These are phyloP conservation scores for Porites cylindrica DNA, from an alignment of 92 coral and sea anemone species.

Conservation along the genomic window DNA sequence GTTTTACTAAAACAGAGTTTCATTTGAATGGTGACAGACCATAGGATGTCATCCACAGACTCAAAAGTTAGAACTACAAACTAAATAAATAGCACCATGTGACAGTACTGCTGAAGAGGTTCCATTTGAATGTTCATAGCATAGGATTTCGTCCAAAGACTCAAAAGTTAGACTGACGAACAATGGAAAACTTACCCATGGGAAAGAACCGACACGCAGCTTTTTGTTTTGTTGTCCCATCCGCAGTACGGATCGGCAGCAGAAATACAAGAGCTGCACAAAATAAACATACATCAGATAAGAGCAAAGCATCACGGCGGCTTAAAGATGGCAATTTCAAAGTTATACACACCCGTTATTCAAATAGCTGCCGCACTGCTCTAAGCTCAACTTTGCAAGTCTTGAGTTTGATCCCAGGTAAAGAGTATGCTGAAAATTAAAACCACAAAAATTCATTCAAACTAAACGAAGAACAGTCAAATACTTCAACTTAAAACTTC, in stretches of 20 bases:
- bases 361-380: slow-evolving; percentile 67
- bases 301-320: background rate
- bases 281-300: background rate
- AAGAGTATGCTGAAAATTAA: slow-evolving; percentile 65
- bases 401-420: slow-evolving; percentile 75
- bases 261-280: slow-evolving; percentile 57
- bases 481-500: no score
- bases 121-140: no score
- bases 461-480: background rate
- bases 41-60: no score
- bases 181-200: slow-evolving; percentile 27
- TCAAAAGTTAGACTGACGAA: no score
- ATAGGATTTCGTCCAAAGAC: no score
- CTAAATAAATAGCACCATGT: no score
- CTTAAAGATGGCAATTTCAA: background rate
- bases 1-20: no score
- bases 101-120: no score
- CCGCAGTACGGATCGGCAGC: slow-evolving; percentile 94
- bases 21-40: no score
- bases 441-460: background rate
- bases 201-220: slow-evolving; percentile 40
- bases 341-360: slow-evolving; percentile 62
- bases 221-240: slow-evolving; percentile 63
- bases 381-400: slow-evolving; percentile 71
- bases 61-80: no score